Evolutionary conservation across 2,888 invertebrate species (phyloP), one percentile per base, ranked within the genome.

Genomic region (Tubiluchus corallicola): DNA sequence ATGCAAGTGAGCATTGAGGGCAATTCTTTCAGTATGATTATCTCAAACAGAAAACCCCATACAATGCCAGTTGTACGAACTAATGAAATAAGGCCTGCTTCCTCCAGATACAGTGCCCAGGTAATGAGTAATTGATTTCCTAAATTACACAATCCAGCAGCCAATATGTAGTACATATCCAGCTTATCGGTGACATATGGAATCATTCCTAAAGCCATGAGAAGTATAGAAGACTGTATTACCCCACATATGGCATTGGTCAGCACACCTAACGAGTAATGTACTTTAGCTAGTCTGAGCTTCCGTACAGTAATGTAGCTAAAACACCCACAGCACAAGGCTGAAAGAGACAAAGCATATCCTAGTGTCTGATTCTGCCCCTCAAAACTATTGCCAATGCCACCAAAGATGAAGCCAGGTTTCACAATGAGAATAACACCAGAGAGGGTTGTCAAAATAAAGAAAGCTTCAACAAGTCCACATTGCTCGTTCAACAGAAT

Each of bases 261-360:
- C 15, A 82, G 78, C 81, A 87, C 83, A 38, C 84, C 82, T 39
- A 87, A 82, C 42, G 84, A 82, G 59, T 83, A 85, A 65, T 87
- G 85, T n/a, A n/a, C n/a, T n/a, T n/a, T n/a, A 45, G 85, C 72
- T 3, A 80, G 49, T 80, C 66, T 87, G 15, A 87, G 71, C 20
- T 84, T 81, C 50, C 87, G 70, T 42, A 87, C 67, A 44, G 85
- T 66, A 43, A 87, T 80, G 62, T 85, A 87, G 2, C 80, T 84
- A 62, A 82, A 83, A 40, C 85, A 84, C 44, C 83, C 84, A 63
- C 85, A 83, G 47, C 85, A 68, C 16, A 84, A 85, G 1, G 84
- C 82, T 21, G 79, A 74, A 57, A 85, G 78, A 39, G 85, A 85
- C 3, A 79, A 73, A 2, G 83, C 81, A 43, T 84, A 84, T 74